A percentile compares a stretch with the other conserved stretches of the same genome.
Conservation (phyloP, 2,797 vertebrate species). For the Argentina silus region DNA sequence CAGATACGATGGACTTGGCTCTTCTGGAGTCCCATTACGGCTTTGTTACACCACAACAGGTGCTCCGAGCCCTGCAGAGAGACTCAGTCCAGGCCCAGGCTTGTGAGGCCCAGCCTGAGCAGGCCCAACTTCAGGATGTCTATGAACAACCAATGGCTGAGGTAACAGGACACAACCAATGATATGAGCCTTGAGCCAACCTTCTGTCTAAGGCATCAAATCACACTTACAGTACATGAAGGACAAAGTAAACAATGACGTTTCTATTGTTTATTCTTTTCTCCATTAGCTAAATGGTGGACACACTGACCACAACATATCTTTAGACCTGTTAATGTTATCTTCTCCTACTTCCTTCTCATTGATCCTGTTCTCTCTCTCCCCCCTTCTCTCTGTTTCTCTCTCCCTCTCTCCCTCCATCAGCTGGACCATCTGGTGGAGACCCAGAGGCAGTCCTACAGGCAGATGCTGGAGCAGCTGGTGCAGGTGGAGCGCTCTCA, state of each 20-base stretch:
- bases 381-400: constrained; percentile 20
- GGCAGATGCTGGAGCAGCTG: constrained; percentile 84
- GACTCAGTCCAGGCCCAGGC: constrained; percentile 84
- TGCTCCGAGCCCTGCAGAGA: constrained; percentile 86
- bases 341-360: too few species aligned
- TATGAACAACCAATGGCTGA: constrained; percentile 87
- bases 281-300: too few species aligned
- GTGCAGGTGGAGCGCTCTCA: constrained; percentile 83
- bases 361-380: not conserved
- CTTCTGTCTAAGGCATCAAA: not conserved
- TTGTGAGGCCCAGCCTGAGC: constrained; percentile 20
- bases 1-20: constrained; percentile 87
- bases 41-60: constrained; percentile 84
- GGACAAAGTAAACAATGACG: not conserved
- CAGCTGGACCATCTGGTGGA: constrained; percentile 86
- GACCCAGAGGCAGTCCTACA: constrained; percentile 81
- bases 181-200: not conserved
- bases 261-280: too few species aligned
- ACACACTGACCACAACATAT: too few species aligned
- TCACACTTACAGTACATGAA: not conserved
- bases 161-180: constrained; percentile 72
- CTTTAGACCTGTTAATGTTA: too few species aligned
- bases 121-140: constrained; percentile 85
- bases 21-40: constrained; percentile 90
- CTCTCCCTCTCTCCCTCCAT: constrained; percentile 29